Conservation (phyloP, 2,888 invertebrate genomes). For the Dryadula phaetusa region DNA sequence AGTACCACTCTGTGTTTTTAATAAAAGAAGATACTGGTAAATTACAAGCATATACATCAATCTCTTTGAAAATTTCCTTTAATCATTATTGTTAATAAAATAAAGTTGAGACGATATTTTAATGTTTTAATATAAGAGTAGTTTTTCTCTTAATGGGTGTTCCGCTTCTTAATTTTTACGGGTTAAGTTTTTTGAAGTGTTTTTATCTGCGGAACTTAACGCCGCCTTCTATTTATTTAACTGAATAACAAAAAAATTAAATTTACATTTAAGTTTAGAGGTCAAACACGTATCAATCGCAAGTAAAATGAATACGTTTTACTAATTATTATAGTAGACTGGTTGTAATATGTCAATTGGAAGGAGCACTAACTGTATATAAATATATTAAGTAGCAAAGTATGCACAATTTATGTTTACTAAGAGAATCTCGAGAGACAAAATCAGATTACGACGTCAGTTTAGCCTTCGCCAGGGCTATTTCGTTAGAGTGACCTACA, state of each 20-base stretch:
- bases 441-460: conserved; percentile 23
- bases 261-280: too few species aligned
- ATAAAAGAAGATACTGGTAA: neutral
- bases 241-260: neutral
- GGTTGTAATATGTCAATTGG: too few species aligned
- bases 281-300: too few species aligned
- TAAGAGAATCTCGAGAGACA: neutral
- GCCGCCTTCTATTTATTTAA: neutral
- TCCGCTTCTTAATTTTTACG: too few species aligned
- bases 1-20: conserved; percentile 16
- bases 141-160: too few species aligned
- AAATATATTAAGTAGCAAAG: neutral
- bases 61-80: neutral
- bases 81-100: too few species aligned
- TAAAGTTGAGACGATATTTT: too few species aligned
- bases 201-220: neutral
- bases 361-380: neutral
- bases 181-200: too few species aligned
- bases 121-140: too few species aligned
- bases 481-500: conserved; percentile 38
- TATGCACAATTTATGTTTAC: neutral
- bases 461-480: conserved; percentile 36
- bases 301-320: too few species aligned
- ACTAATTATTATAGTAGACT: too few species aligned
- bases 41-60: neutral